Conservation (phyloP, 2,797 vertebrate species). For the Propithecus deckenii region DNA sequence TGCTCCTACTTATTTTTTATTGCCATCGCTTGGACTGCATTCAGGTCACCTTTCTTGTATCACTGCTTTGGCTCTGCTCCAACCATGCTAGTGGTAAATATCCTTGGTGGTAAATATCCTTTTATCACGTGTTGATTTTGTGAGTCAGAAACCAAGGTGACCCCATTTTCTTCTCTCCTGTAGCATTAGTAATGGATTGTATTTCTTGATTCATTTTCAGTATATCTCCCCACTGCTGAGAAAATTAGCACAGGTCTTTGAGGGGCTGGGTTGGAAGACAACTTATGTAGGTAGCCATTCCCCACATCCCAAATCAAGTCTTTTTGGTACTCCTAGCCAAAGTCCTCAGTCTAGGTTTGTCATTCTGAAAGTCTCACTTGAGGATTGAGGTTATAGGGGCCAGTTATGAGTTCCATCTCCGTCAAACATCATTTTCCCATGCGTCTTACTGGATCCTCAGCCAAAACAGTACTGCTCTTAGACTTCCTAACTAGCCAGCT, state of each 20-base stretch:
- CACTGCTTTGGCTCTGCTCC: not conserved
- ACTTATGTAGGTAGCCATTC: not conserved
- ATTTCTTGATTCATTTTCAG: not conserved
- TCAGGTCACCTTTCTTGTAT: not conserved
- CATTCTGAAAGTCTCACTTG: not conserved
- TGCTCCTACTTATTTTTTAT: not conserved
- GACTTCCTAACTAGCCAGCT: not conserved
- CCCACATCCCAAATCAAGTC: not conserved
- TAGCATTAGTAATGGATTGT: not conserved
- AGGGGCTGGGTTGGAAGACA: not conserved
- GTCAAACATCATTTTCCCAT: not conserved
- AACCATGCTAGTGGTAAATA: not conserved
- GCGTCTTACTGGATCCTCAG: not conserved
- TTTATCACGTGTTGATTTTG: not conserved
- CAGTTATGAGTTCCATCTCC: not conserved
- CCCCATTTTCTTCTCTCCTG: not conserved
- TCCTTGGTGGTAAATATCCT: not conserved
- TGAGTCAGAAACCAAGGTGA: not conserved
- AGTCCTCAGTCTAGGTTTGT: not conserved
- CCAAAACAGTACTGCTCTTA: not conserved
- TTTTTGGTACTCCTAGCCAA: not conserved
- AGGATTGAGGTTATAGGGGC: not conserved
- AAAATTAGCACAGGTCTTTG: not conserved
- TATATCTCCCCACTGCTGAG: not conserved
- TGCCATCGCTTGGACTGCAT: not conserved